Conservation (phyloP, 2,113 vertebrate genomes). For the Mus pahari region DNA sequence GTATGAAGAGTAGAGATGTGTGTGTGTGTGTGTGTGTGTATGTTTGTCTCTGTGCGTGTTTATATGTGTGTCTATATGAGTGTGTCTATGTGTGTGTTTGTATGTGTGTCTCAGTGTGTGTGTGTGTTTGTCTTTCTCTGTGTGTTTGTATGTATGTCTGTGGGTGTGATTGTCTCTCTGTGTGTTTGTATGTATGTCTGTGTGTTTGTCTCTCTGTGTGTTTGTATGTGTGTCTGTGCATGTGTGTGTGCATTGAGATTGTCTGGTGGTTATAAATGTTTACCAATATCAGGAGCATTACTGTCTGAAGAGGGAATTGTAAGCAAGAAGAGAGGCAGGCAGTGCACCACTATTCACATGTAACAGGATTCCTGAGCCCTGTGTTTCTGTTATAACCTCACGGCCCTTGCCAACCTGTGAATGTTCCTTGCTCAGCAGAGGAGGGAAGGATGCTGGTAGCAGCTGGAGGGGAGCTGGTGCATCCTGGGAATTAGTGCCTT, state of each 20-base stretch:
- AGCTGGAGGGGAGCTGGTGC: neutral
- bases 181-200: neutral
- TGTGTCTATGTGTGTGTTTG: too few relatives aligned
- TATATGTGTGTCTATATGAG: too few relatives aligned
- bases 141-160: too few relatives aligned
- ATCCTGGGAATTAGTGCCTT: neutral
- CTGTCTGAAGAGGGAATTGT: accelerated
- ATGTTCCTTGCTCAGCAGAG: neutral
- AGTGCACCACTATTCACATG: too few relatives aligned
- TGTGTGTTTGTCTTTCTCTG: too few relatives aligned
- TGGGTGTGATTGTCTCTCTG: neutral
- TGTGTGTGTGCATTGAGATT: neutral
- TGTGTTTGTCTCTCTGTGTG: neutral
- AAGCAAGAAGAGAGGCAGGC: neutral
- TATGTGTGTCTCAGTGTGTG: too few relatives aligned
- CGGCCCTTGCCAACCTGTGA: too few relatives aligned
- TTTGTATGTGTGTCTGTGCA: neutral
- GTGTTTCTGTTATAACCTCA: neutral
- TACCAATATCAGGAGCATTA: accelerated
- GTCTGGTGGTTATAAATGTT: neutral
- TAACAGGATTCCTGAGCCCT: neutral
- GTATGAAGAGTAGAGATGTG: neutral
- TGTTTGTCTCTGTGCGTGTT: neutral
- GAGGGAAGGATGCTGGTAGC: accelerated
- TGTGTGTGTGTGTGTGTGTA: neutral